Evolutionary conservation across 2,797 vertebrate genomes (phyloP).

Genomic region (Microctenopoma stevenorrisi): DNA sequence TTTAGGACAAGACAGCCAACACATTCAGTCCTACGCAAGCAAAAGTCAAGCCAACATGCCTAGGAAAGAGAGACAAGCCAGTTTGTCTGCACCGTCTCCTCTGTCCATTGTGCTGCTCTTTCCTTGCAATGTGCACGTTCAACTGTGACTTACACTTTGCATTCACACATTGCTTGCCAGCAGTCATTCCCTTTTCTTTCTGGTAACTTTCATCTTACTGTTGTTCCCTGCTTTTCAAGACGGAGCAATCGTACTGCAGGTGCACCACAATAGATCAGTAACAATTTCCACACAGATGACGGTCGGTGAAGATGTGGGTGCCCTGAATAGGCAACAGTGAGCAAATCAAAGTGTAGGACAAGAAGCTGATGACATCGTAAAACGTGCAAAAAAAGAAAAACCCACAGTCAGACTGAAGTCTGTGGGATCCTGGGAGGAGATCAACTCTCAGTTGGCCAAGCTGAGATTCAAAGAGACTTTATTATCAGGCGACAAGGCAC

Average conservation of each 20-base stretch:
- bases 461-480: slow-evolving; percentile 63
- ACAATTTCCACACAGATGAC: slow-evolving; percentile 39
- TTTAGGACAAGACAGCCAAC: slow-evolving; percentile 5
- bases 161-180: slow-evolving; percentile 29
- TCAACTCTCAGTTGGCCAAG: slow-evolving; percentile 52
- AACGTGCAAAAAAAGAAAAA: slow-evolving; percentile 40
- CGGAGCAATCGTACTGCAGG: slow-evolving; percentile 37
- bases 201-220: slow-evolving; percentile 23
- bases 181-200: slow-evolving; percentile 20
- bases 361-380: slow-evolving; percentile 54
- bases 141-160: slow-evolving; percentile 49
- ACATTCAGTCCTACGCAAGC: slow-evolving; percentile 11
- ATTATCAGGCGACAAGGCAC: slow-evolving; percentile 54
- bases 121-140: slow-evolving; percentile 57
- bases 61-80: slow-evolving; percentile 48
- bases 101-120: slow-evolving; percentile 39
- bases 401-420: slow-evolving; percentile 33
- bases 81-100: slow-evolving; percentile 48
- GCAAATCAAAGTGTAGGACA: slow-evolving; percentile 54
- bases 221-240: slow-evolving; percentile 30
- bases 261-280: slow-evolving; percentile 31
- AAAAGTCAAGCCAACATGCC: slow-evolving; percentile 32
- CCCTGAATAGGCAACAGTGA: slow-evolving; percentile 35
- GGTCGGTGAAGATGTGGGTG: slow-evolving; percentile 19
- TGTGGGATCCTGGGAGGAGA: slow-evolving; percentile 45